Evolutionary conservation across 1,140 invertebrate species (phyloP), one percentile per base, ranked within the genome.

Genomic region (Drosophila repletoides): DNA sequence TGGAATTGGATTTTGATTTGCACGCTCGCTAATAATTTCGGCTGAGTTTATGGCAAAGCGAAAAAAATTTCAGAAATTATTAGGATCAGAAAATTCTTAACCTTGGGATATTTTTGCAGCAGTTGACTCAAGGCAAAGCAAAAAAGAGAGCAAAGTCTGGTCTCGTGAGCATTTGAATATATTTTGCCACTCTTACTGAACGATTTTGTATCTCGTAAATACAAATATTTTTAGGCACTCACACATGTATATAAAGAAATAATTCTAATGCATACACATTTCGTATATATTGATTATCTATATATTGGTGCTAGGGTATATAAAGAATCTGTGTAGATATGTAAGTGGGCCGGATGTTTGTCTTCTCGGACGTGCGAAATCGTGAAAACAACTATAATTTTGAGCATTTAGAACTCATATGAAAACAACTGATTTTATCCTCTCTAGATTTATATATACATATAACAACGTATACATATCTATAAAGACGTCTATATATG

Each of bases 21-120:
- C 24, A 12, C 24, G 19, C 22, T 24, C 38, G 61, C 43, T 43
- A 48, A 46, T 48, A 46, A 40, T 48, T 24, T 48, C 28, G 26
- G 14, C 53, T 9, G 45, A 53, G 17, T 52, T 49, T 67, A 61
- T 67, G 64, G 45, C 46, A 29, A 41, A 48, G 29, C 63, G 24
- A 21, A 60, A 36, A 56, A 48, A 22, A 40, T 61, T 60, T 33
- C 31, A 28, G 55, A 68, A 68, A 46, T 45, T 43, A 52, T 67
- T 10, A 29, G 31, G 29, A 67, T 59, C 49, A 36, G 63, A 21
- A 45, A 58, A 65, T 53, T 49, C 51, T 41, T 60, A 72, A 68
- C 69, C 69, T 72, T 72, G 69, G 38, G 22, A 72, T 31, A 31
- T 53, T 38, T 61, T 48, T 45, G 40, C 33, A 28, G 28, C 31